Conservation (phyloP, 2,113 vertebrate genomes). For the Saguinus midas region DNA sequence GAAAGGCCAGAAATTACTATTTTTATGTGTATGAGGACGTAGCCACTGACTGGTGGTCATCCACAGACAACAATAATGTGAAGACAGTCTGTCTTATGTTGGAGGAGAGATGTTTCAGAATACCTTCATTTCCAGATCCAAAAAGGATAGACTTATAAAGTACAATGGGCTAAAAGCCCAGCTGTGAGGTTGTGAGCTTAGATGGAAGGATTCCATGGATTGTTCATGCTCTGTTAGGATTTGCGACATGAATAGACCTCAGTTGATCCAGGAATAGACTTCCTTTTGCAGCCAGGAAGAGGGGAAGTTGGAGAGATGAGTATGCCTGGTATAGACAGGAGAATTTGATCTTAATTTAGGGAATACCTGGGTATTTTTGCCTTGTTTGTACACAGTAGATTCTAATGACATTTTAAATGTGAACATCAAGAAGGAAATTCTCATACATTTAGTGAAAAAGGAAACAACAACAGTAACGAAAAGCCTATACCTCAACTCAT, state of each 20-base stretch:
- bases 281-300: slow-evolving; percentile 61
- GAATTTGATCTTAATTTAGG: slow-evolving; percentile 18
- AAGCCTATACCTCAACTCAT: slow-evolving; percentile 71
- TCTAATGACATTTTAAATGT: slow-evolving; percentile 59
- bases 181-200: slow-evolving; percentile 65
- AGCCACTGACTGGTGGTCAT: not conserved
- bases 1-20: slow-evolving; percentile 1
- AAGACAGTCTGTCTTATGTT: slow-evolving; percentile 6
- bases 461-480: not conserved
- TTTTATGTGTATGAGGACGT: slow-evolving; percentile 4
- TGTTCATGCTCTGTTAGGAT: slow-evolving; percentile 62
- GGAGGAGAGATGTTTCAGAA: slow-evolving; percentile 37
- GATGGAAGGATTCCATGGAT: slow-evolving; percentile 62
- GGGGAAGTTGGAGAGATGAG: slow-evolving; percentile 61
- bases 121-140: slow-evolving; percentile 66
- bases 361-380: not conserved
- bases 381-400: slow-evolving; percentile 6
- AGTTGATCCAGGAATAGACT: slow-evolving; percentile 56
- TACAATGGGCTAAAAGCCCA: slow-evolving; percentile 63
- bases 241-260: slow-evolving; percentile 49
- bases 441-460: slow-evolving; percentile 67
- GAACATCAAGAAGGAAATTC: slow-evolving; percentile 32
- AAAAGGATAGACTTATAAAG: slow-evolving; percentile 54
- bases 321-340: slow-evolving; percentile 15
- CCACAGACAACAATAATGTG: not conserved